Percentiles rank a stretch among this genome's conserved stretches.
phyloP scores from a whole-genome alignment of 1,140 invertebrate species.

The Monochamus saltuarius region DNA sequence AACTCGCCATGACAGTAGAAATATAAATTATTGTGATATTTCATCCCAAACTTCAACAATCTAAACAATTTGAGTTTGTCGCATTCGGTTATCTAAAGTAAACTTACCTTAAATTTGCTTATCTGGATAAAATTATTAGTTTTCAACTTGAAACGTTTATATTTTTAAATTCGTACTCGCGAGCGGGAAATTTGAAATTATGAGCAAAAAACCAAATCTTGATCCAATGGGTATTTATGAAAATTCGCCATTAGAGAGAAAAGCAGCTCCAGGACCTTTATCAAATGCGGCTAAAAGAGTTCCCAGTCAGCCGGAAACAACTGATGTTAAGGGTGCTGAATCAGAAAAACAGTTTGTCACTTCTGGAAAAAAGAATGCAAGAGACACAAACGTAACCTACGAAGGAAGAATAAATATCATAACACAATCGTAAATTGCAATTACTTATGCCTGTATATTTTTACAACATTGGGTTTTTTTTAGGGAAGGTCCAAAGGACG shows the following conservation, averaged over 20 bases:
- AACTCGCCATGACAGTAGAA: slow-evolving; percentile 16
- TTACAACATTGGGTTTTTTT: slow-evolving; percentile 17
- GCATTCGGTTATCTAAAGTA: slow-evolving; percentile 1
- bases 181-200: slow-evolving; percentile 18
- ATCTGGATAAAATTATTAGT: slow-evolving; percentile 15
- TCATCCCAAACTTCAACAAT: too few relatives aligned
- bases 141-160: slow-evolving; percentile 17
- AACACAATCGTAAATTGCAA: slow-evolving; percentile 18
- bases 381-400: not conserved
- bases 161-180: not conserved
- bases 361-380: slow-evolving; percentile 1
- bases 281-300: not conserved
- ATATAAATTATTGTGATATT: too few relatives aligned
- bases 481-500: slow-evolving; percentile 57
- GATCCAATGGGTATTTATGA: not conserved
- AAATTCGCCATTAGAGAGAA: slow-evolving; percentile 4
- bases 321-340: not conserved
- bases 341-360: slow-evolving; percentile 1
- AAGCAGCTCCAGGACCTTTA: not conserved
- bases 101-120: slow-evolving; percentile 21
- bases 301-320: too few relatives aligned
- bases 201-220: slow-evolving; percentile 9
- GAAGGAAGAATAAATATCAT: slow-evolving; percentile 21
- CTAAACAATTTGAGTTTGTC: not conserved
- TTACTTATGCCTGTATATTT: not conserved